Conservation (phyloP, 1,140 invertebrate species). For the Fopius arisanus region DNA sequence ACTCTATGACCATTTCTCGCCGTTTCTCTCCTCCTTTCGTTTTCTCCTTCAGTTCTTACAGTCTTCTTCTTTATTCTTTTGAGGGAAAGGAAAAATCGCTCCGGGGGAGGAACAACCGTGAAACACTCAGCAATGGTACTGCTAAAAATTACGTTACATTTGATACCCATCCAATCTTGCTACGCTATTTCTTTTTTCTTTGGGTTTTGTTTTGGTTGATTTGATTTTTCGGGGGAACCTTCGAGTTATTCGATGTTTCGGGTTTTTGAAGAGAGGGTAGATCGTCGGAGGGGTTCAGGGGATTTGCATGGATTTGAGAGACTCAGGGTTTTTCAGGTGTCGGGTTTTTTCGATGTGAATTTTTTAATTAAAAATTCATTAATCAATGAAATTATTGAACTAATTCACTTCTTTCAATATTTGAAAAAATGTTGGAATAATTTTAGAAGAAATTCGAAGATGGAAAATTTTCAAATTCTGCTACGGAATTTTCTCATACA, state of each 20-base stretch:
- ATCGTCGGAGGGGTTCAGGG: not conserved
- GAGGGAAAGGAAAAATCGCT: not conserved
- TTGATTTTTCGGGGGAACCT: not conserved
- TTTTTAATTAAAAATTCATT: no score
- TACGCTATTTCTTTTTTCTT: not conserved
- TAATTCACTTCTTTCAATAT: no score
- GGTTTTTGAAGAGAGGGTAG: not conserved
- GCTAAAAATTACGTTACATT: not conserved
- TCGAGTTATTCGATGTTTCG: not conserved
- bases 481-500: no score
- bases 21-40: not conserved
- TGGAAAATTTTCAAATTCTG: no score
- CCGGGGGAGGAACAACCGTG: not conserved
- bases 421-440: no score
- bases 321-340: no score
- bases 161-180: not conserved
- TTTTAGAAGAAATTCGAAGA: no score
- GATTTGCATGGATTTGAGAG: not conserved
- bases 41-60: not conserved
- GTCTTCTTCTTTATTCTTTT: not conserved
- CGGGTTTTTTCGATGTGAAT: no score
- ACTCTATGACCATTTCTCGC: not conserved
- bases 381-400: no score
- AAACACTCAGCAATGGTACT: not conserved
- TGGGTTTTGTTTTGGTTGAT: not conserved